A percentile compares a stretch with the other conserved stretches of the same genome.
These are phyloP conservation scores for Unio delphinus DNA, from an alignment of 2,888 invertebrate genomes.

Conservation along the genomic window DNA sequence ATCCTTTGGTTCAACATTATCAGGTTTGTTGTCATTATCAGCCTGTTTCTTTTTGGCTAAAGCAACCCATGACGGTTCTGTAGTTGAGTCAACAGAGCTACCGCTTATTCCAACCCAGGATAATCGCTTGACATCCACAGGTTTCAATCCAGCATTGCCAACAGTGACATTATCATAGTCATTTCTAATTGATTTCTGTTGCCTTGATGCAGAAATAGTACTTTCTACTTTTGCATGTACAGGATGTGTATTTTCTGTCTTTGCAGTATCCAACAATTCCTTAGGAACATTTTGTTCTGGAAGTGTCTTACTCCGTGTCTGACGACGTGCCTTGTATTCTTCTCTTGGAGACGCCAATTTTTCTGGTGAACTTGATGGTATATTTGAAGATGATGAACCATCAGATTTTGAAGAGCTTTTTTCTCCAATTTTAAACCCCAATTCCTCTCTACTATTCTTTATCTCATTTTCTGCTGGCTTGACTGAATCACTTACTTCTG, in stretches of 20 bases:
- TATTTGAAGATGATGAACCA: constrained; percentile 1
- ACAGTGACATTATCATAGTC: constrained; percentile 35
- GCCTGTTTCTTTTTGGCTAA: constrained; percentile 27
- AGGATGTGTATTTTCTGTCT: constrained; percentile 13
- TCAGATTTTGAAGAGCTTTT: not conserved
- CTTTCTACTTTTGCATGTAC: constrained; percentile 1
- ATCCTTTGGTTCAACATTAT: constrained; percentile 20
- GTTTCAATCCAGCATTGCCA: constrained; percentile 7
- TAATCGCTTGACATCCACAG: constrained; percentile 23
- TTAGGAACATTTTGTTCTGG: constrained; percentile 50
- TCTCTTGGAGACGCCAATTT: constrained; percentile 53
- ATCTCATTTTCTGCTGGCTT: constrained; percentile 2
- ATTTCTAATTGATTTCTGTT: not conserved
- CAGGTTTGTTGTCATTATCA: constrained; percentile 24
- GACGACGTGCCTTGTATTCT: constrained; percentile 52
- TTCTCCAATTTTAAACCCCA: not conserved
- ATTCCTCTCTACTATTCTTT: not conserved
- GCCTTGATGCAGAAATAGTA: constrained; percentile 1
- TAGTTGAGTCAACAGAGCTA: constrained; percentile 12
- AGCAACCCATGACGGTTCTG: constrained; percentile 43
- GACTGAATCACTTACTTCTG: constrained; percentile 2
- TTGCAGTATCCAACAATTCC: constrained; percentile 33
- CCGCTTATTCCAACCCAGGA: constrained; percentile 26
- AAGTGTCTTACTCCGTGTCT: constrained; percentile 56
- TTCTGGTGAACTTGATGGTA: constrained; percentile 20